Evolutionary conservation across 1,140 invertebrate genomes (phyloP), one percentile per base, ranked within the genome.

Genomic region (Physella acuta): DNA sequence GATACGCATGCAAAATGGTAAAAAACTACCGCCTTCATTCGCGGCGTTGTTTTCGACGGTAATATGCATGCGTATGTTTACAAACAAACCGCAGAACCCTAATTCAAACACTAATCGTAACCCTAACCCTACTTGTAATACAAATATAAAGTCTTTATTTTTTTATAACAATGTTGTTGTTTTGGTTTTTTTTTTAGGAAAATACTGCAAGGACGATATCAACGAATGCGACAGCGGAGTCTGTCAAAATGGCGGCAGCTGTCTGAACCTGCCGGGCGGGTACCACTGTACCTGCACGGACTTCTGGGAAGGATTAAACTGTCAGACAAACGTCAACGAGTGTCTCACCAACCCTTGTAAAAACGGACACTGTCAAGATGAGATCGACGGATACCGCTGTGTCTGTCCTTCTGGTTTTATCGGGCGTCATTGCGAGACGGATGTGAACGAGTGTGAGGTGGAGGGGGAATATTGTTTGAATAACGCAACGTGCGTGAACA

Each of bases 201-300:
- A 26, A 2, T 36, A 20, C 14, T 81, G 78, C 71, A 65, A 72
- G 4, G 14, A 63, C 2, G 70, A 76, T 58, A 76, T 79, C 5
- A 68, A 80, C 70, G 73, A 77, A 58, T 79, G 78, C 37, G 8
- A 49, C 24, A 53, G 91, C 36, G 91, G 92, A 82, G 94, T 94
- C 0, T 97, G 95, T 82, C 87, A 92, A 67, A 95, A 96, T 81
- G 92, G 92, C 0, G 94, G 93, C 11, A 73, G 64, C n/a, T 97
- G 95, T 79, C 89, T 93, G 60, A 94, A 97, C 65, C 20, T 78
- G 86, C 39, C 58, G 1, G 33, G 36, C 26, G 61, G 53, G 24
- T 76, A 68, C 63, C 39, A 31, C 26, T 98, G 95, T 80, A 94
- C 94, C 77, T 98, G 95, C 82, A 89, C 91, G 1, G 53, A 44